Conservation (phyloP, 2,797 vertebrate genomes). For the Amblyraja radiata region DNA sequence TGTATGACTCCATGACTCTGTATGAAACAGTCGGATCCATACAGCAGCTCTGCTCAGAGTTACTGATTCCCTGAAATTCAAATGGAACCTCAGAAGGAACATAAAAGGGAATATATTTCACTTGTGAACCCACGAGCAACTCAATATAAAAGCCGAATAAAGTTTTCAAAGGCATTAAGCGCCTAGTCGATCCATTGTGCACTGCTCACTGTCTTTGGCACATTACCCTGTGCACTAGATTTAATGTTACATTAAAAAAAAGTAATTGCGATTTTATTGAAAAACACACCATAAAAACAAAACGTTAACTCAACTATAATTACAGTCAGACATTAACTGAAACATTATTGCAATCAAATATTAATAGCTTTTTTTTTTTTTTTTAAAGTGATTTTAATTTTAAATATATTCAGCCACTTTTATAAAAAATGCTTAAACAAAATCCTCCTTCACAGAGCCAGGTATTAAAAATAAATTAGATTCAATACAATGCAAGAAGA, state of each 20-base stretch:
- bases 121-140: background rate
- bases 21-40: no score
- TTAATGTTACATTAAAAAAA: conserved; percentile 33
- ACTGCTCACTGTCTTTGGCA: background rate
- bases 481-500: background rate
- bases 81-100: background rate
- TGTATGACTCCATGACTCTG: no score
- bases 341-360: conserved; percentile 36
- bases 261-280: conserved; percentile 34
- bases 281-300: conserved; percentile 30
- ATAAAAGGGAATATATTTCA: background rate
- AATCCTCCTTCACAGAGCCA: conserved; percentile 17
- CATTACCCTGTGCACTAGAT: conserved; percentile 29
- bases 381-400: conserved; percentile 6
- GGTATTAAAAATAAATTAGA: conserved; percentile 19
- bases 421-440: conserved; percentile 21
- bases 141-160: background rate
- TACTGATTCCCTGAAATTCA: background rate
- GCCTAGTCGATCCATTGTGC: background rate
- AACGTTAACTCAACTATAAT: conserved; percentile 34
- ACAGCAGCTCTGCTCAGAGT: background rate
- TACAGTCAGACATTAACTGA: conserved; percentile 34
- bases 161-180: background rate
- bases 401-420: conserved; percentile 33
- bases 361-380: conserved; percentile 1